Conservation (phyloP, 1,140 invertebrate genomes). For the Drosophila parvula region DNA sequence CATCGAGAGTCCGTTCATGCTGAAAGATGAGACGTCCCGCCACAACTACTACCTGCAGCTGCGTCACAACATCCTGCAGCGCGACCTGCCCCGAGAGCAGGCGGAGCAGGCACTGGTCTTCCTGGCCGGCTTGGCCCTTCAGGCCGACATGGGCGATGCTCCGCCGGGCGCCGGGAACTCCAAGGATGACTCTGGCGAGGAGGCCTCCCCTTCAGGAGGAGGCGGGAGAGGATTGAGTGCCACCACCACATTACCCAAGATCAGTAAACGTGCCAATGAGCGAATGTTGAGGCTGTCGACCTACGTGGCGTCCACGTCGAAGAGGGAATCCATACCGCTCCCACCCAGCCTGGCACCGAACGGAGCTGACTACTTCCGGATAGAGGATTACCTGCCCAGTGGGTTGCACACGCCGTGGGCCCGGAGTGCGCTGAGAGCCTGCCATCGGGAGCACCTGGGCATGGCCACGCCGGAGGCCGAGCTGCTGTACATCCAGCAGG, state of each 20-base stretch:
- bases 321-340: constrained; percentile 27
- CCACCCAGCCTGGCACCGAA: constrained; percentile 10
- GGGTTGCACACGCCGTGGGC: constrained; percentile 87
- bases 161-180: constrained; percentile 57
- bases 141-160: constrained; percentile 94
- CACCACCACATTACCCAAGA: constrained; percentile 78
- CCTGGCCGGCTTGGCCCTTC: constrained; percentile 93
- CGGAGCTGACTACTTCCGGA: constrained; percentile 89
- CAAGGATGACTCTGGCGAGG: constrained; percentile 35
- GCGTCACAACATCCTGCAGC: constrained; percentile 92
- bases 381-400: constrained; percentile 89
- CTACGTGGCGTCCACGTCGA: constrained; percentile 62
- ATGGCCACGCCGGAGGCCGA: constrained; percentile 91
- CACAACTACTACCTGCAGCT: constrained; percentile 97
- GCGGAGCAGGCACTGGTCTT: constrained; percentile 90
- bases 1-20: constrained; percentile 93
- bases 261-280: constrained; percentile 78
- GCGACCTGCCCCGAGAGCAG: constrained; percentile 88
- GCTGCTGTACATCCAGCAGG: constrained; percentile 94
- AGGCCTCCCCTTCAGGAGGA: constrained; percentile 5
- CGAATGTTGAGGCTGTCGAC: constrained; percentile 75
- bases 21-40: constrained; percentile 94
- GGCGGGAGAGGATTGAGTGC: constrained; percentile 19
- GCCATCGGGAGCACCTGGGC: constrained; percentile 89
- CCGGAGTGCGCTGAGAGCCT: constrained; percentile 86